Percentiles rank a stretch among this genome's conserved stretches.
Conservation (phyloP, 2,113 vertebrate genomes). For the Xenopus tropicalis region UCB_Xtro_10.0 CM004444.2:16796501-16797000, state of each 20-base stretch:
- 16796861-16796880: not conserved
- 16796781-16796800: conserved; percentile 6
- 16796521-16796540: too few relatives aligned
- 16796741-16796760: conserved; percentile 2
- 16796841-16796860: conserved; percentile 27
- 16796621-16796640: too few relatives aligned
- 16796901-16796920: not conserved
- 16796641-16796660: too few relatives aligned
- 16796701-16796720: conserved; percentile 1
- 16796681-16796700: too few relatives aligned
- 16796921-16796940: conserved; percentile 14
- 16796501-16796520: too few relatives aligned
- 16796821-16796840: conserved; percentile 35
- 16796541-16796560: too few relatives aligned
- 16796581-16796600: too few relatives aligned
- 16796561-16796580: too few relatives aligned
- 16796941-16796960: conserved; percentile 17
- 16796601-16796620: too few relatives aligned
- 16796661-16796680: too few relatives aligned
- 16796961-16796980: conserved; percentile 3
- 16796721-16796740: conserved; percentile 6
- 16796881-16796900: conserved; percentile 17
- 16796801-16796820: conserved; percentile 29
- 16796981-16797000: not conserved
- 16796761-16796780: conserved; percentile 27